Evolutionary conservation across 2,113 vertebrate genomes (phyloP).

Genomic region (Triplophysa rosa): DNA sequence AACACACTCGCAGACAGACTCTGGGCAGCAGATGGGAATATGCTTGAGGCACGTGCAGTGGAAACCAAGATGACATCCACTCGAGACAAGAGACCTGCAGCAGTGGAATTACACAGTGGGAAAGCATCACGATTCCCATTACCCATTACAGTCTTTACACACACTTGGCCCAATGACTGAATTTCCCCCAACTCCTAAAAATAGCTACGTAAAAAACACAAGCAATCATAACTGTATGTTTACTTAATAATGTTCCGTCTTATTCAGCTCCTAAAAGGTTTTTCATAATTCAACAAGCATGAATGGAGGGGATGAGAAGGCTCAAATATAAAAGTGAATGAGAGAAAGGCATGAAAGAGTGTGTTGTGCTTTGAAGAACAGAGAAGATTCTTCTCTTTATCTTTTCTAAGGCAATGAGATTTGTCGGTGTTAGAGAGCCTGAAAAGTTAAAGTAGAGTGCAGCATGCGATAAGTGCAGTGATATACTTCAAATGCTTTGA

Average conservation of each 20-base stretch:
- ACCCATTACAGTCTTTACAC: neutral
- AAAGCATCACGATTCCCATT: conserved; percentile 9
- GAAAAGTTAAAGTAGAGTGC: neutral
- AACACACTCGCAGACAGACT: neutral
- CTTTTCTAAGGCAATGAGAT: conserved; percentile 17
- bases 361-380: conserved; percentile 49
- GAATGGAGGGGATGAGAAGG: conserved; percentile 28
- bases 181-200: conserved; percentile 7
- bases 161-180: neutral
- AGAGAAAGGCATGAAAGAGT: conserved; percentile 43
- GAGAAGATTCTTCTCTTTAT: conserved; percentile 40
- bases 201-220: neutral
- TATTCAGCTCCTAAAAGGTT: neutral
- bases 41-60: conserved; percentile 3
- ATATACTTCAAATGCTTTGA: conserved; percentile 1
- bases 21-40: neutral
- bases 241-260: conserved; percentile 7
- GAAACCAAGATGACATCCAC: conserved; percentile 25
- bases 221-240: conserved; percentile 1
- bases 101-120: neutral
- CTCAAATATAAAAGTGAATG: conserved; percentile 18
- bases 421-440: conserved; percentile 24
- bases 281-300: conserved; percentile 3
- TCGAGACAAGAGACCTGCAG: conserved; percentile 23
- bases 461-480: neutral